Base-by-base conservation (phyloP, 1,140 invertebrate species). In the Watersipora subatra region DNA sequence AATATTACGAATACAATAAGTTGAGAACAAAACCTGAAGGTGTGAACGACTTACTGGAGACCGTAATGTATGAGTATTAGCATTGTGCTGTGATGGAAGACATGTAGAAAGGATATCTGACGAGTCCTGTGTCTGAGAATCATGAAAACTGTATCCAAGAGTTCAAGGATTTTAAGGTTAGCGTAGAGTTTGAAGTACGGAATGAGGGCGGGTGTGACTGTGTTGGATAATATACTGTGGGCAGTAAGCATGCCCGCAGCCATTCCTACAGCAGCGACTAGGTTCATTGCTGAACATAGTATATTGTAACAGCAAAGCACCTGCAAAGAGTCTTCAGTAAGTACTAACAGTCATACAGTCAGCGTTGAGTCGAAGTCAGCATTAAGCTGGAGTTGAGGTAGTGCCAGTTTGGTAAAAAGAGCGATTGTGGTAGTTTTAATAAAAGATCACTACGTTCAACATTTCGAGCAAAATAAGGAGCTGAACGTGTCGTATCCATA, bases 71-170 rank as follows among this genome's bases (percentile, higher is more conserved):
- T 76, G 2, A 81, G 76, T 1, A 82, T 68, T 58, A 82, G 71
- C 84, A 92, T 91, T n/a, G 87, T 87, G n/a, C 76, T 73, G 72
- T 93, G 91, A 75, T 93, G 91, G 73, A 92, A 92, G 67, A 93
- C 83, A 70, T 93, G 91, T 15, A 94, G 83, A 74, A 92, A 91
- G 0, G 89, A 88, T 28, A 94, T 87, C 80, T 94, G 91, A 1
- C 83, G 84, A 61, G 88, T 84, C 73, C 90, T 91, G 76, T 93
- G 92, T 29, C 90, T 83, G 62, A 93, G 78, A 7, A 92, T 88
- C 76, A 92, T 92, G 81, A 92, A 93, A 0, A 76, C 71, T 12
- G 77, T 78, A 64, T 78, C 77, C 17, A 75, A 25, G 2, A 78
- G 69, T 62, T 78, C 77, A 0, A 76, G 29, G 0, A 69, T 67